These are phyloP conservation scores for Enoplosus armatus DNA, from an alignment of 2,797 vertebrate genomes.

Conservation along the genomic window DNA sequence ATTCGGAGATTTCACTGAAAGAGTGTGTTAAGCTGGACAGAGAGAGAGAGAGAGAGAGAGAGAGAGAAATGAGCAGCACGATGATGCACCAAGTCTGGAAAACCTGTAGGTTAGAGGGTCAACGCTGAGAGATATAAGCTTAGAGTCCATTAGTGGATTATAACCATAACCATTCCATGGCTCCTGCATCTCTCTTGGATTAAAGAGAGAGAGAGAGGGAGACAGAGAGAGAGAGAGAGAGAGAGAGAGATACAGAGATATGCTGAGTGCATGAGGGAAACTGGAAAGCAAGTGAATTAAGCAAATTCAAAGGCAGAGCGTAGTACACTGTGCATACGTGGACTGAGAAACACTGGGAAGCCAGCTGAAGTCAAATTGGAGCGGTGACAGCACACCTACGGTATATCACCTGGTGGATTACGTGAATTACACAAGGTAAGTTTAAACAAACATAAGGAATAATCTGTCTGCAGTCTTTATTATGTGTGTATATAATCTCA, in stretches of 20 bases:
- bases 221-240: conserved; percentile 9
- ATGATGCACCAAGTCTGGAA: conserved; percentile 47
- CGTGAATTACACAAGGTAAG: conserved; percentile 57
- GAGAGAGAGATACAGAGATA: conserved; percentile 21
- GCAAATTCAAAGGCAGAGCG: conserved; percentile 41
- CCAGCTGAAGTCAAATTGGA: conserved; percentile 1
- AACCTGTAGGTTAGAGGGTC: conserved; percentile 71
- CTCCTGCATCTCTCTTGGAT: conserved; percentile 74
- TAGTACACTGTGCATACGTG: not conserved
- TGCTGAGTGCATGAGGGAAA: conserved; percentile 43
- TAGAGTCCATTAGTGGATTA: conserved; percentile 85
- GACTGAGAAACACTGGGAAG: conserved; percentile 8
- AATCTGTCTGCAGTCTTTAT: not conserved
- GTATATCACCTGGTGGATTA: conserved; percentile 12
- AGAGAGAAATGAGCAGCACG: conserved; percentile 21
- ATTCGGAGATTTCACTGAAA: conserved; percentile 55
- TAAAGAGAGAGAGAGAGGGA: conserved; percentile 62
- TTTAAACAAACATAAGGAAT: not conserved
- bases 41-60: conserved; percentile 18
- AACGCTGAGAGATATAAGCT: conserved; percentile 72
- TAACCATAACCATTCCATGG: conserved; percentile 72
- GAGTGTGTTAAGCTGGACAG: conserved; percentile 19
- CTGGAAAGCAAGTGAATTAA: conserved; percentile 47
- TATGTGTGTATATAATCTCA: not conserved
- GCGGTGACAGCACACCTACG: not conserved